Evolutionary conservation across 2,888 invertebrate genomes (phyloP).

Genomic region (Papilio elwesi): DNA sequence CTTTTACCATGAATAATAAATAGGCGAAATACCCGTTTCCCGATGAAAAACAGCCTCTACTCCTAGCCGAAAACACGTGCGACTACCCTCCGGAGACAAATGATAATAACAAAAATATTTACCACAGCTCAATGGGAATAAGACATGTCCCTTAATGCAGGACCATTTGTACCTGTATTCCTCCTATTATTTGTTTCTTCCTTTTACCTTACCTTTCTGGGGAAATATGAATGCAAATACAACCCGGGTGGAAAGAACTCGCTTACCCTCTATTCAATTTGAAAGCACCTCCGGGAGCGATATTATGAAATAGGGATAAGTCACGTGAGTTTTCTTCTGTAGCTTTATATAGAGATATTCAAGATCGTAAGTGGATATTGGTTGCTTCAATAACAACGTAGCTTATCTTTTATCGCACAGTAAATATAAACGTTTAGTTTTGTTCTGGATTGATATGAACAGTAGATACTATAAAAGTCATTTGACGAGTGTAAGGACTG

Average conservation of each 20-base stretch:
- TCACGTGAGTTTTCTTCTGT: slow-evolving; percentile 24
- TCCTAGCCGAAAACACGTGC: slow-evolving; percentile 38
- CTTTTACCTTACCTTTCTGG: slow-evolving; percentile 66
- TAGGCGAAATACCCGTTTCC: slow-evolving; percentile 64
- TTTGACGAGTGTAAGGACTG: too few relatives aligned
- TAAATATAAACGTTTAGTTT: slow-evolving; percentile 30
- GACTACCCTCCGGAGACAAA: slow-evolving; percentile 62
- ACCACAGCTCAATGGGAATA: slow-evolving; percentile 76
- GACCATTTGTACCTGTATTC: slow-evolving; percentile 80
- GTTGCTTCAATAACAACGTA: neutral
- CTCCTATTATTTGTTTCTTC: slow-evolving; percentile 78
- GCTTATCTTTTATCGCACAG: slow-evolving; percentile 14
- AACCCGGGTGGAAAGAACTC: slow-evolving; percentile 57
- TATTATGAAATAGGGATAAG: slow-evolving; percentile 74
- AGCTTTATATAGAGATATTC: slow-evolving; percentile 26
- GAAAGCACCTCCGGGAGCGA: slow-evolving; percentile 70
- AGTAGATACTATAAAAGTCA: too few relatives aligned
- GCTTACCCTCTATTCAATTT: slow-evolving; percentile 62
- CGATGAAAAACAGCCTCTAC: slow-evolving; percentile 51
- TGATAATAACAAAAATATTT: slow-evolving; percentile 82
- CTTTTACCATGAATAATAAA: slow-evolving; percentile 65
- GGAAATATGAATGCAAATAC: slow-evolving; percentile 79
- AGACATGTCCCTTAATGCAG: slow-evolving; percentile 81
- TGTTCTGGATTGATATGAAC: neutral
- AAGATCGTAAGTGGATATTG: slow-evolving; percentile 33